These are phyloP conservation scores for Cheilosia variabilis DNA, from an alignment of 2,888 invertebrate genomes.

Conservation along the genomic window DNA sequence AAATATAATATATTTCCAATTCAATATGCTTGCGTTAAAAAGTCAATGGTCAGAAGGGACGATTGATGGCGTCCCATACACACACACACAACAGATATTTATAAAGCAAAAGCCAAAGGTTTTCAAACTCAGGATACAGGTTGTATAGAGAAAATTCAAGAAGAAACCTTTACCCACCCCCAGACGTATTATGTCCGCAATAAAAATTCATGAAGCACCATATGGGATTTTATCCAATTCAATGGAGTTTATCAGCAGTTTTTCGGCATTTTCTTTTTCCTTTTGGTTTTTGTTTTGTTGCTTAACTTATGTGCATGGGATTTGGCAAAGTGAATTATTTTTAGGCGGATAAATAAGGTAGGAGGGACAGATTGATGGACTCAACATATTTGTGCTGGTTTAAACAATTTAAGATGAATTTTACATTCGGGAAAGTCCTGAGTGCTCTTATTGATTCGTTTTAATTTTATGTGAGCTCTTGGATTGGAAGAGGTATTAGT, in stretches of 20 bases:
- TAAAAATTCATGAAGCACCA: conserved; percentile 64
- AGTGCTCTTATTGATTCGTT: background rate
- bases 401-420: conserved; percentile 1
- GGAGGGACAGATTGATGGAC: conserved; percentile 30
- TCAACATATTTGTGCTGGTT: conserved; percentile 5
- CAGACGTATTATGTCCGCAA: conserved; percentile 52
- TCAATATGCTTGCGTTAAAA: conserved; percentile 36
- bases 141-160: conserved; percentile 3
- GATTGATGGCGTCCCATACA: conserved; percentile 37
- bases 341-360: conserved; percentile 41
- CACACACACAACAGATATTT: background rate
- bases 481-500: background rate
- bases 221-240: conserved; percentile 67
- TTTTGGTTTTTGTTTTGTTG: background rate
- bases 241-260: conserved; percentile 56
- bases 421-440: conserved; percentile 3
- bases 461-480: background rate
- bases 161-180: conserved; percentile 32
- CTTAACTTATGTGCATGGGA: conserved; percentile 16
- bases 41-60: conserved; percentile 60
- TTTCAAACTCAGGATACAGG: conserved; percentile 10
- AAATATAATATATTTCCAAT: conserved; percentile 7
- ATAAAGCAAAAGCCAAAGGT: background rate
- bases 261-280: background rate
- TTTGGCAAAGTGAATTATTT: conserved; percentile 40